Base-by-base conservation (phyloP, 2,888 invertebrate species). In the Sesia bembeciformis region DNA sequence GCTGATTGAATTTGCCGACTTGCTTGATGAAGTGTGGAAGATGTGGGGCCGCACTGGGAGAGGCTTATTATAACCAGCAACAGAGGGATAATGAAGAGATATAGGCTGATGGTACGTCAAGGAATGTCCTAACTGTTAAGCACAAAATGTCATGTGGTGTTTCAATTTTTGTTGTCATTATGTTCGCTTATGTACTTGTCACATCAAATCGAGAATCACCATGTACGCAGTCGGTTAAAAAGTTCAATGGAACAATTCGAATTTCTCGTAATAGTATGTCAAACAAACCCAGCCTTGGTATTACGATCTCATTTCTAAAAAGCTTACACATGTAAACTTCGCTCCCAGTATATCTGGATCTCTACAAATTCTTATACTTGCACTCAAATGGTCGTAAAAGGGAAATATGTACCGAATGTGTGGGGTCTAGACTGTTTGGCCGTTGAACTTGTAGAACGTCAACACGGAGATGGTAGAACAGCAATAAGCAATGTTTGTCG, bases 401-500 rank as follows among this genome's bases (percentile, higher is more conserved):
- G 58, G 57, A 62, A 64, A 57, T 63, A 63, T 65, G 56, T 57
- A 62, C 62, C 62, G 63, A 65, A 64, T 59, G 62, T 58, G 51
- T 56, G 8, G 54, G 71, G 55, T 79, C 81, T 66, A 52, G 4
- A 40, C 63, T 56, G 49, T 55, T 53, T 74, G 76, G 81, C 59
- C 61, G 56, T 8, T 52, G 42, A 54, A 55, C 65, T 66, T 72
- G 70, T 75, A 71, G 68, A 73, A 66, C 75, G 81, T 81, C 80
- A 81, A 81, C 73, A 78, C 67, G 63, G 67, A 67, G 60, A 69
- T 68, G 69, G 70, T 67, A 74, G 75, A 71, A 73, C 72, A 70
- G 72, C 72, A 71, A 76, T 81, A 69, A 77, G 77, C 70, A 72
- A 74, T 81, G 74, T 83, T 81, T 84, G 79, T 64, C 66, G 72